Evolutionary conservation across 37 sponge, comb jelly and placozoan genomes (phyloP), one percentile per base, ranked within the genome.

Genomic region (Beroe ovata): DNA sequence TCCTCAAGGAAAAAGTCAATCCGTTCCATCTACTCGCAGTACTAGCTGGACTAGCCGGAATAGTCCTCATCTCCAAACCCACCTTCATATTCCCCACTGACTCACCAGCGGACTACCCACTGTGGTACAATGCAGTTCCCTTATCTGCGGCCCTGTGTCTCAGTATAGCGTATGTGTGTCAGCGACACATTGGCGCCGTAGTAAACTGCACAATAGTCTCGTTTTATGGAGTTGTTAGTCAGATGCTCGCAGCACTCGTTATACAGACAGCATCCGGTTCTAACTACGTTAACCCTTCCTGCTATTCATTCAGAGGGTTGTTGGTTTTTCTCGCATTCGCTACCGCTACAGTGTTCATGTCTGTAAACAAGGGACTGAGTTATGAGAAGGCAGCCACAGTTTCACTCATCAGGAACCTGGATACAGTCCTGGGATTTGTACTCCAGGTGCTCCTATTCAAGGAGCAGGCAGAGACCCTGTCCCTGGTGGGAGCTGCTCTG

Each of bases 371-470:
- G 54, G 84, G 38, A 8, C 47, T 77, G 47, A 77, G 38, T 6
- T 77, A 77, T 20, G 54, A 77, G 3, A 77, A 35, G 1, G 54
- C 84, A 22, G 54, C 84, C 3, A n/a, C 54, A 2, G 42, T 20
- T n/a, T 77, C 84, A 8, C 41, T 77, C n/a, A 35, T 77, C 47
- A 11, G 84, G 84, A 77, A 77, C 29, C 28, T 77, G 28, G 84
- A 77, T 36, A 77, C 84, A 25, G 84, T 40, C 1, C 47, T 77
- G 18, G 84, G 54, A 8, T 77, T 77, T 36, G 35, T 77, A 4
- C 8, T 77, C 3, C 84, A 77, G 47, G 28, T 77, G 16, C 28
- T 42, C 23, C 0, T 77, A 14, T 77, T 77, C 28, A 35, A 35
- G 84, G 26, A 42, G 22, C 2, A 1, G 41, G 54, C 84, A 22